phyloP scores from a whole-genome alignment of 2,888 invertebrate species.

The Drosophila algonquin region DNA sequence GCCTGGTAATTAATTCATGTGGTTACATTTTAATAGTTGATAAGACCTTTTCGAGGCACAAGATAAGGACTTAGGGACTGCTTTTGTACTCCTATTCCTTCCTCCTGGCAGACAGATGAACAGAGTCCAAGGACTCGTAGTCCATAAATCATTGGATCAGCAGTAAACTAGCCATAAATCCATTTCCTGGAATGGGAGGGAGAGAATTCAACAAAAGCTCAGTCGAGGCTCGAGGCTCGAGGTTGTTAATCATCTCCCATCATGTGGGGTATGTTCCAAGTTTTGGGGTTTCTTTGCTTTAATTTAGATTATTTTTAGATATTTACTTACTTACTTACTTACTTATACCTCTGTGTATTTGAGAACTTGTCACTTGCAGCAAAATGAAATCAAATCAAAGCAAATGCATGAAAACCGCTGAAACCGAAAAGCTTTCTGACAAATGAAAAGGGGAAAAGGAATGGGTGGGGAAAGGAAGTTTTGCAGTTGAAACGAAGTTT shows the following conservation, averaged over 20 bases:
- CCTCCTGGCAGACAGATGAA: neutral
- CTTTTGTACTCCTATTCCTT: conserved; percentile 22
- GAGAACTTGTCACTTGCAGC: too few relatives aligned
- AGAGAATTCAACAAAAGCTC: neutral
- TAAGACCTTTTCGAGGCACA: conserved; percentile 23
- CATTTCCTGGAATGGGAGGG: too few relatives aligned
- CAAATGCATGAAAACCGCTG: neutral
- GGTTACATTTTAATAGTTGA: neutral
- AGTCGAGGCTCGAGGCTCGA: neutral
- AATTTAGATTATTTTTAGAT: too few relatives aligned
- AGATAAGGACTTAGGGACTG: neutral
- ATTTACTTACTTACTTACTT: too few relatives aligned
- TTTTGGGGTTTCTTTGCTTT: too few relatives aligned
- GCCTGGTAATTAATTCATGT: neutral
- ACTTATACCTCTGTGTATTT: too few relatives aligned
- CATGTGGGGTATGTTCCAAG: neutral
- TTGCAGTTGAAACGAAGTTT: too few relatives aligned
- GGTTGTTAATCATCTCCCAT: neutral
- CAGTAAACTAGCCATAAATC: neutral
- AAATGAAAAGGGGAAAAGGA: neutral
- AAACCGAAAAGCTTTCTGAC: neutral
- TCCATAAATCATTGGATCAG: neutral
- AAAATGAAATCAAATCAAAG: neutral
- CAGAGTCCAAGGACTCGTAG: neutral
- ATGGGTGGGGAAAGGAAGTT: neutral